Evolutionary conservation across 2,888 invertebrate genomes (phyloP), one percentile per base, ranked within the genome.

Genomic region (Melinaea marsaeus): DNA sequence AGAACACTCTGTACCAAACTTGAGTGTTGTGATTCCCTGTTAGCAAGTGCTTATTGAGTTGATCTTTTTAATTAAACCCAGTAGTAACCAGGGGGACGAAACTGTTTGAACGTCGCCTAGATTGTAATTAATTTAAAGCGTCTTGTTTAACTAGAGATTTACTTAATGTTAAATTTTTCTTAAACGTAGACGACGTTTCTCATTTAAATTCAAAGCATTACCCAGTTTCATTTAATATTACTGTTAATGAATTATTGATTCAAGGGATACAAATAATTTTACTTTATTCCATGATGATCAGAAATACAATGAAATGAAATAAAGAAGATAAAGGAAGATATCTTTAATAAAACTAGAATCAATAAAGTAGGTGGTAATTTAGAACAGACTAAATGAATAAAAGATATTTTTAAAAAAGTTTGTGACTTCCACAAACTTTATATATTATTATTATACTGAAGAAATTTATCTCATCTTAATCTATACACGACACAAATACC

Each of bases 61-160:
- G 80, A 79, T 82, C 84, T 84, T 86, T 87, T 86, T 86, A 88
- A 88, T 88, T 86, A 85, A 84, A 81, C 78, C 73, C 75, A 71
- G 75, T 75, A 76, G 68, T 71, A 77, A 80, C 75, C 75, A 74
- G 71, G 75, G 74, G 75, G 65, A 75, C 63, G 64, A 51, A 51
- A 51, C 32, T 51, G 51, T 51, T 51, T 58, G 55, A 58, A 62
- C 55, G 62, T 55, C 58, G 64, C 68, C 22, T 64, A 56, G 42
- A 67, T 58, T 63, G 61, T 61, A 62, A 63, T 62, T 65, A 65
- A 65, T 67, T 63, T 60, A 61, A 63, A 64, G 68, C 65, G 61
- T 61, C 33, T 62, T 64, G 55, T 64, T 61, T 55, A 65, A 61
- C 51, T 34, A 51, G 54, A 51, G 47, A 54, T 63, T 51, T 51